These are phyloP conservation scores for Melangyna quadrimaculata DNA, from an alignment of 2,888 invertebrate species.

Conservation along the genomic window DNA sequence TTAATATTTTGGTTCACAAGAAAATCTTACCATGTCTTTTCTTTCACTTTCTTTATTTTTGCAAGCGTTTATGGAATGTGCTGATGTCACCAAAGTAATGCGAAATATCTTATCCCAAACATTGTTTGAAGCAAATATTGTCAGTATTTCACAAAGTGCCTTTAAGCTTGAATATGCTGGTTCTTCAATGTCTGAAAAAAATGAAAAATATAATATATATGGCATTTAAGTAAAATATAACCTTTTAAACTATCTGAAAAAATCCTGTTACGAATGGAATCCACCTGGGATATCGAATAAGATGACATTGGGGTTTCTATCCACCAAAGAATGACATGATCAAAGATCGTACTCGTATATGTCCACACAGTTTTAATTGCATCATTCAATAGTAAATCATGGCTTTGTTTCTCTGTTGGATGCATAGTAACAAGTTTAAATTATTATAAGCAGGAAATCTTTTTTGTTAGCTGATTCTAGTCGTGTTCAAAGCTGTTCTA, in stretches of 20 bases:
- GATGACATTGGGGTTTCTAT: conserved; percentile 87
- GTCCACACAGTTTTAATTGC: conserved; percentile 84
- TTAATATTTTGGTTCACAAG: neutral
- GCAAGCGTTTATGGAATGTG: conserved; percentile 35
- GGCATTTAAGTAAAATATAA: conserved; percentile 25
- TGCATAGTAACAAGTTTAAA: neutral
- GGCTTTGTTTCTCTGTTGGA: neutral
- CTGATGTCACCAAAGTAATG: conserved; percentile 77
- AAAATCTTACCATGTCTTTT: conserved; percentile 14
- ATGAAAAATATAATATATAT: neutral
- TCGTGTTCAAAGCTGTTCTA: too few relatives aligned
- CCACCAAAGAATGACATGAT: conserved; percentile 93
- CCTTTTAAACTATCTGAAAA: conserved; percentile 76
- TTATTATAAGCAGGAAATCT: too few relatives aligned
- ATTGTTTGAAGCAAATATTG: conserved; percentile 89
- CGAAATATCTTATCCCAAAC: conserved; percentile 88
- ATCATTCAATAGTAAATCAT: neutral
- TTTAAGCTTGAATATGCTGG: conserved; percentile 87
- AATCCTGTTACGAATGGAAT: conserved; percentile 78
- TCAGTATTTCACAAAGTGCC: conserved; percentile 89
- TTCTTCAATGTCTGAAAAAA: conserved; percentile 79
- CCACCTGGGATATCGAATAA: conserved; percentile 77
- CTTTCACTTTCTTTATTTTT: neutral
- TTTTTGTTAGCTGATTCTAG: too few relatives aligned
- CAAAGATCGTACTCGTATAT: conserved; percentile 89